Evolutionary conservation across 1,140 invertebrate genomes (phyloP).

Genomic region (Araneus ventricosus): DNA sequence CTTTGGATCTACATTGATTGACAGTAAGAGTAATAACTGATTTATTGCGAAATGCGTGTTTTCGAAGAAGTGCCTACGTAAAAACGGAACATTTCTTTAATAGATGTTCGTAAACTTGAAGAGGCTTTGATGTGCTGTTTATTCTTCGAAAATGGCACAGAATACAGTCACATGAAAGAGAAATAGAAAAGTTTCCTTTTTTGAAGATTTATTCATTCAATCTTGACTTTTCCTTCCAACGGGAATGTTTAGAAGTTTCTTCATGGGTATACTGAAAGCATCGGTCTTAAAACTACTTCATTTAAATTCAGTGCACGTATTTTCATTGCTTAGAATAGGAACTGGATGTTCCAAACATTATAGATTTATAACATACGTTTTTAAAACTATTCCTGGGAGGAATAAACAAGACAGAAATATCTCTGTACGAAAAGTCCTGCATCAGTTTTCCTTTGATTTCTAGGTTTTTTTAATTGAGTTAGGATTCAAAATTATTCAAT

Average conservation of each 20-base stretch:
- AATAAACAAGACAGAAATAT: constrained; percentile 3
- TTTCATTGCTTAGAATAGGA: neutral
- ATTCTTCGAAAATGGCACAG: constrained; percentile 2
- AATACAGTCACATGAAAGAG: constrained; percentile 1
- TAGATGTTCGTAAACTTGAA: constrained; percentile 1
- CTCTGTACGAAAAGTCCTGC: neutral
- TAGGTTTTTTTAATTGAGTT: neutral
- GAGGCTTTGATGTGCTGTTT: constrained; percentile 40
- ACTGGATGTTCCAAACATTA: neutral
- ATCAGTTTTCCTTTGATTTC: neutral
- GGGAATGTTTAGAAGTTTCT: neutral
- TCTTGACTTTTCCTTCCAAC: constrained; percentile 12
- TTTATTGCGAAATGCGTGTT: constrained; percentile 55
- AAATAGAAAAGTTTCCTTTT: constrained; percentile 24
- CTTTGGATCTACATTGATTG: constrained; percentile 49
- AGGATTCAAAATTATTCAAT: neutral
- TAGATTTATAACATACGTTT: constrained; percentile 3
- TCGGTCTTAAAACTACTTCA: constrained; percentile 8
- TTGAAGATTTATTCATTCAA: constrained; percentile 47
- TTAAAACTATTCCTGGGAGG: neutral
- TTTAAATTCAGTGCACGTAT: constrained; percentile 42
- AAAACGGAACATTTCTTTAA: constrained; percentile 45
- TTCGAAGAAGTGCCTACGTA: neutral
- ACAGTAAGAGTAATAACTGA: constrained; percentile 54
- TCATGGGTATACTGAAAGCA: neutral